Evolutionary conservation across 2,888 invertebrate species (phyloP).

Genomic region (Diaprepes abbreviatus): DNA sequence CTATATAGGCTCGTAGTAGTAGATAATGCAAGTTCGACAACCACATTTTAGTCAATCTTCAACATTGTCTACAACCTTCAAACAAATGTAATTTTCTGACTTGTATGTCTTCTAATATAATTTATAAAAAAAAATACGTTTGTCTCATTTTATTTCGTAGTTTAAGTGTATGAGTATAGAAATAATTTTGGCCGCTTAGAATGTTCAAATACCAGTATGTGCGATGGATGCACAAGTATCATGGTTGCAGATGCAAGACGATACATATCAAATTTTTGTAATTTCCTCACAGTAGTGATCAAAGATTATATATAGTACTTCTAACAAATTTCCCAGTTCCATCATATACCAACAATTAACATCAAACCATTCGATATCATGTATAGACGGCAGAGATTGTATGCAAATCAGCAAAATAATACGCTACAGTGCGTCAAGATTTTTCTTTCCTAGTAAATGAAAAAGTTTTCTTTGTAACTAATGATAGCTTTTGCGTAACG

Average conservation of each 20-base stretch:
- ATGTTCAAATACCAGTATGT: too few species aligned
- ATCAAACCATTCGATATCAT: conserved; percentile 33
- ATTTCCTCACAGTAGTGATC: conserved; percentile 7
- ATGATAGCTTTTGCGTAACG: conserved; percentile 31
- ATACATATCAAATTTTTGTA: conserved; percentile 22
- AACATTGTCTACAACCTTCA: too few species aligned
- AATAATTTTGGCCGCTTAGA: too few species aligned
- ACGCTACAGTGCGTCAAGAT: conserved; percentile 33
- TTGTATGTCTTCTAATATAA: too few species aligned
- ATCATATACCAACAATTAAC: background rate
- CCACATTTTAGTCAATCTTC: too few species aligned
- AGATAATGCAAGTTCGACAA: too few species aligned
- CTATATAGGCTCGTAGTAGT: too few species aligned
- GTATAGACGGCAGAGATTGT: conserved; percentile 30
- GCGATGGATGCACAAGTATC: too few species aligned
- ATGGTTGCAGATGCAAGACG: background rate
- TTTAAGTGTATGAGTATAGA: too few species aligned
- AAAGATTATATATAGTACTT: background rate
- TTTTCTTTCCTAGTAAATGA: conserved; percentile 1
- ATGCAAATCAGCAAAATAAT: conserved; percentile 29
- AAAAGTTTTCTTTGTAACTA: conserved; percentile 15
- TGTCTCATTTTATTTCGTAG: too few species aligned
- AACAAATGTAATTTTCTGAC: too few species aligned
- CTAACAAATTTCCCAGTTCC: background rate
- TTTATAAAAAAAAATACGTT: too few species aligned